phyloP scores from a whole-genome alignment of 1,140 invertebrate species.

The Eriosoma lanigerum region DNA sequence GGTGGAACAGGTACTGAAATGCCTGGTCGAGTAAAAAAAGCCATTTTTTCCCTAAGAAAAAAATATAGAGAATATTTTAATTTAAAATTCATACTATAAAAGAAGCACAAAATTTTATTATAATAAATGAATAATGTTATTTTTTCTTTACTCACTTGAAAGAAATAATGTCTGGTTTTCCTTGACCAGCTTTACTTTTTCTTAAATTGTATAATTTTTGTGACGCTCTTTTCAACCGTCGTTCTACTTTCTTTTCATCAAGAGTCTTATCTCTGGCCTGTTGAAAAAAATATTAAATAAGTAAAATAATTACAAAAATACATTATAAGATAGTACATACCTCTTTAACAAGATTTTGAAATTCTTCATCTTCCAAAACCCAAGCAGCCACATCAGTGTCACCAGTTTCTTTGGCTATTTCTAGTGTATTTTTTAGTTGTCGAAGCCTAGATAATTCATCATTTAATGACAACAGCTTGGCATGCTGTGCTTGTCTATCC shows the following conservation, averaged over 20 bases:
- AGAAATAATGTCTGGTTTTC: slow-evolving; percentile 85
- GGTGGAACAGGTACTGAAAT: slow-evolving; percentile 71
- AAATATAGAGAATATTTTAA: slow-evolving; percentile 31
- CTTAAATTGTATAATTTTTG: slow-evolving; percentile 87
- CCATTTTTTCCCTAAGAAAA: slow-evolving; percentile 85
- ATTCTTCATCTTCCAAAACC: slow-evolving; percentile 83
- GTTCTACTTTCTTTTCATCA: slow-evolving; percentile 77
- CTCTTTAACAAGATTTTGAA: slow-evolving; percentile 74
- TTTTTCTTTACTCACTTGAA: slow-evolving; percentile 76
- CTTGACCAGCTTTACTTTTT: slow-evolving; percentile 82
- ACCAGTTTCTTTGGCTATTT: slow-evolving; percentile 71
- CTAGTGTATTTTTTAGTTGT: slow-evolving; percentile 69
- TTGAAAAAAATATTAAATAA: slow-evolving; percentile 13
- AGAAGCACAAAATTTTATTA: background rate
- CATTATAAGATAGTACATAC: slow-evolving; percentile 56
- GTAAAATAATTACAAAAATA: background rate
- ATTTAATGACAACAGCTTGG: slow-evolving; percentile 75
- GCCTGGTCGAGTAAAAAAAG: slow-evolving; percentile 85
- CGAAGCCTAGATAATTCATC: slow-evolving; percentile 80
- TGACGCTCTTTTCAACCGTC: slow-evolving; percentile 81
- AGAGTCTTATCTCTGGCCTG: slow-evolving; percentile 63
- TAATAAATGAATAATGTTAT: background rate
- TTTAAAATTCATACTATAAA: no score
- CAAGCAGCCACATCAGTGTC: slow-evolving; percentile 78
- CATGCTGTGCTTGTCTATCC: slow-evolving; percentile 86